These are phyloP conservation scores for Neotoxoptera formosana DNA, from an alignment of 1,140 invertebrate species.

Conservation along the genomic window DNA sequence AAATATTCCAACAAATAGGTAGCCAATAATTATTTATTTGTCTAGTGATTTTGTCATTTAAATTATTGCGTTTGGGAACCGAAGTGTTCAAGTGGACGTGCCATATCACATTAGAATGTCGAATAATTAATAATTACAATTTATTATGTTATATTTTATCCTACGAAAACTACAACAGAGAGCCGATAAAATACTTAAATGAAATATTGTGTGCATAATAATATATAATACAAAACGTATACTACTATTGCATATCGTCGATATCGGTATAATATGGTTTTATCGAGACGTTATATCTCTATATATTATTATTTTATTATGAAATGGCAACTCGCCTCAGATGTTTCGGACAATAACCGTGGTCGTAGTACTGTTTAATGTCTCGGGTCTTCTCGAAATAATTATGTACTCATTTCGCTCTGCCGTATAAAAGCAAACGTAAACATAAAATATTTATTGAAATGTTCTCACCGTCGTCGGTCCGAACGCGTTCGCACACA, in stretches of 20 bases:
- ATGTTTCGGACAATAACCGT: not conserved
- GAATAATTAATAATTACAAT: not conserved
- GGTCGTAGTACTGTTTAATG: not conserved
- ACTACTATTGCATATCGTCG: not conserved
- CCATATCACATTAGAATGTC: not conserved
- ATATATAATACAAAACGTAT: not conserved
- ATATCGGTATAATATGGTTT: not conserved
- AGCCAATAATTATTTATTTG: not conserved
- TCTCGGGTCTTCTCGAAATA: not conserved
- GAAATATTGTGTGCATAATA: not conserved
- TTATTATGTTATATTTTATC: not conserved
- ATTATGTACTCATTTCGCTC: not conserved
- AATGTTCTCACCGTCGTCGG: not conserved
- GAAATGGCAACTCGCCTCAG: not conserved
- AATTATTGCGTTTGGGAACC: not conserved
- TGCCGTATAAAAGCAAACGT: not conserved
- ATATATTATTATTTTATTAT: not conserved
- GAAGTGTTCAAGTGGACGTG: not conserved
- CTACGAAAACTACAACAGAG: not conserved
- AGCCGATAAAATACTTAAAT: not conserved
- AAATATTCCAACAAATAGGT: not conserved
- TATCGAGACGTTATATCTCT: not conserved
- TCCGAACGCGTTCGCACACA: not conserved
- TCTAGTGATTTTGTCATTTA: not conserved
- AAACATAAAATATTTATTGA: slow-evolving; percentile 28